A percentile compares a stretch with the other conserved stretches of the same genome.
These are phyloP conservation scores for Drosophila ironensis DNA, from an alignment of 1,140 invertebrate species.

Conservation along the genomic window DNA sequence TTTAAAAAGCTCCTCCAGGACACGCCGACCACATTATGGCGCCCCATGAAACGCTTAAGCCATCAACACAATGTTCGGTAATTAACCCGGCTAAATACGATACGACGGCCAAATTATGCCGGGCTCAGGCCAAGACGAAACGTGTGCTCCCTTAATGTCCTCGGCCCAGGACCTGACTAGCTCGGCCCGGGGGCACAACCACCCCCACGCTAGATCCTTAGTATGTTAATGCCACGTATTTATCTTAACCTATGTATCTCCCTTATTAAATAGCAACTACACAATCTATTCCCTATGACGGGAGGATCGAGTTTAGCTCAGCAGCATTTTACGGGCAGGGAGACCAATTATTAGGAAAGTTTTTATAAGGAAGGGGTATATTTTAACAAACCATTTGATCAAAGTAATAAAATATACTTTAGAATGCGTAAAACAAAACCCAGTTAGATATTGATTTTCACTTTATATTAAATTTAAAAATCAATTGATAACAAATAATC, in stretches of 20 bases:
- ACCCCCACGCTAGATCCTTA: neutral
- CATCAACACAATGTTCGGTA: conserved; percentile 77
- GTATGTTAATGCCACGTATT: conserved; percentile 34
- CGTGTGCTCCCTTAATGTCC: conserved; percentile 63
- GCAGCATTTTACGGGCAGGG: no score
- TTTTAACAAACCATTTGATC: no score
- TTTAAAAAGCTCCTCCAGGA: conserved; percentile 58
- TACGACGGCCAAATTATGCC: conserved; percentile 64
- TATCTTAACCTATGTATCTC: conserved; percentile 18
- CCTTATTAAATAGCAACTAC: conserved; percentile 19
- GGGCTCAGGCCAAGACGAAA: conserved; percentile 19
- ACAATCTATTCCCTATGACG: neutral
- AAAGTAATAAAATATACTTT: no score
- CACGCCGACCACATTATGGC: conserved; percentile 50
- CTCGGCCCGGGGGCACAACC: neutral
- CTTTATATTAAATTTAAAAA: no score
- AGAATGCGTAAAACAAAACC: no score
- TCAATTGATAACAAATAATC: no score
- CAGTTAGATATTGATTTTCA: no score
- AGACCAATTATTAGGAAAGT: no score
- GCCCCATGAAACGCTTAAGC: conserved; percentile 74
- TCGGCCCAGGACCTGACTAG: conserved; percentile 1
- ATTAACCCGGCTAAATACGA: conserved; percentile 76
- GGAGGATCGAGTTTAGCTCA: neutral
- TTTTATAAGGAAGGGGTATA: no score